These are phyloP conservation scores for Caenorhabditis elegans DNA, from an alignment of 1,140 invertebrate species.

Conservation along the genomic window WBcel235 BX284606.5:11649001-11649500, in stretches of 20 bases:
- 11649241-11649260: slow-evolving; percentile 55
- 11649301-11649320: too few species aligned
- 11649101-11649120: slow-evolving; percentile 51
- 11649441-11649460: too few species aligned
- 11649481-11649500: too few species aligned
- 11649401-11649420: too few species aligned
- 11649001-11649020: slow-evolving; percentile 58
- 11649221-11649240: slow-evolving; percentile 58
- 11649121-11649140: slow-evolving; percentile 64
- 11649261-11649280: slow-evolving; percentile 1
- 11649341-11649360: too few species aligned
- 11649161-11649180: slow-evolving; percentile 60
- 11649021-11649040: slow-evolving; percentile 66
- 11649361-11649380: too few species aligned
- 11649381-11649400: too few species aligned
- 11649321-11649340: too few species aligned
- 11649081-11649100: not conserved
- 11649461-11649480: too few species aligned
- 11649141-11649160: slow-evolving; percentile 63
- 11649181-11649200: slow-evolving; percentile 64
- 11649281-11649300: too few species aligned
- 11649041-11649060: slow-evolving; percentile 62
- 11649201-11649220: slow-evolving; percentile 63
- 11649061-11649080: slow-evolving; percentile 56
- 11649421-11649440: too few species aligned